phyloP scores from a whole-genome alignment of 2,797 vertebrate species.

The Leuciscus waleckii region DNA sequence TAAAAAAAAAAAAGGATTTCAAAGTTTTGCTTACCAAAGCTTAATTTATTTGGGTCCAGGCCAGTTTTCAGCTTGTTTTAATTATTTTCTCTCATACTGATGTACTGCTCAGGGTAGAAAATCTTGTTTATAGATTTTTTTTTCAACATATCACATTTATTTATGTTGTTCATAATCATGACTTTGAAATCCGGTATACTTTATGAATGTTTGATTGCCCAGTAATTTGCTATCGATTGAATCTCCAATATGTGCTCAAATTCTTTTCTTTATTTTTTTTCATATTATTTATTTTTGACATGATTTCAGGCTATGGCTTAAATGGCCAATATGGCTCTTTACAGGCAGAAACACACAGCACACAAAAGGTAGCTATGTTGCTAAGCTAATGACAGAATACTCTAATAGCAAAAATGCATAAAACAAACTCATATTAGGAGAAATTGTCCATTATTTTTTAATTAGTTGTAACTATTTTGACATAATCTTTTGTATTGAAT shows the following conservation, averaged over 20 bases:
- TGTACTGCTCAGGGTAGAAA: not conserved
- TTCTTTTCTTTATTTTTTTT: not conserved
- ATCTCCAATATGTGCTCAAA: not conserved
- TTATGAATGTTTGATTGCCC: not conserved
- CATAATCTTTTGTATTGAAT: not conserved
- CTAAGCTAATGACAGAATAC: not conserved
- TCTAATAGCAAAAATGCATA: not conserved
- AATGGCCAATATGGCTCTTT: no score
- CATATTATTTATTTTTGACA: not conserved
- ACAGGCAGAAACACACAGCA: no score
- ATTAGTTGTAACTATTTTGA: not conserved
- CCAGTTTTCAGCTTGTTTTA: conserved; percentile 5
- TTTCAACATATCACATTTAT: conserved; percentile 1
- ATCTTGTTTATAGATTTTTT: conserved; percentile 26
- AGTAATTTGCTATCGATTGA: not conserved
- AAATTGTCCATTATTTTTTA: not conserved
- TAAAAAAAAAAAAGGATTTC: no score
- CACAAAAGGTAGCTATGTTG: not conserved
- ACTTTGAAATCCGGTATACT: not conserved
- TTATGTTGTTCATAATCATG: not conserved
- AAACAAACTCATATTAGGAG: not conserved
- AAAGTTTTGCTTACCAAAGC: no score
- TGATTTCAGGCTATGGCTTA: not conserved
- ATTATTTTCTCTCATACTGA: not conserved
- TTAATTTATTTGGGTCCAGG: not conserved